These are phyloP conservation scores for Ascaphus truei DNA, from an alignment of 2,113 vertebrate species.

Conservation along the genomic window DNA sequence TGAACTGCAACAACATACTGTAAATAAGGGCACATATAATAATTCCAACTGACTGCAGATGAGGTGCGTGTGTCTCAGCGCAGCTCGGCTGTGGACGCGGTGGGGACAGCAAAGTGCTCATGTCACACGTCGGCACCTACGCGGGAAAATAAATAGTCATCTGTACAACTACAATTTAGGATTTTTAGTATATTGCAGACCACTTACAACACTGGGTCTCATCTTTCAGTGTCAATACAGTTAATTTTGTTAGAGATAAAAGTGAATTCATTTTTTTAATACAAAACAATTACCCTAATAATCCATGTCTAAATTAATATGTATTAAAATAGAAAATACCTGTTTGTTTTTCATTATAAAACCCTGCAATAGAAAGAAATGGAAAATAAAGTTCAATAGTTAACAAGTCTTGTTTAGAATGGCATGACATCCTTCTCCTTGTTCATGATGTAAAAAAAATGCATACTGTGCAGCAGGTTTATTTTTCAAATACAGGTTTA, in stretches of 20 bases:
- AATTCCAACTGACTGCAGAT: too few relatives aligned
- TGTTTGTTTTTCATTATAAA: background rate
- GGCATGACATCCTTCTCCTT: background rate
- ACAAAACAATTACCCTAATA: background rate
- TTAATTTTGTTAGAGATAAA: background rate
- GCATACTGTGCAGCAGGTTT: conserved; percentile 15
- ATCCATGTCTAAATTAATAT: background rate
- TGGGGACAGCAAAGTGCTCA: background rate
- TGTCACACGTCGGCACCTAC: too few relatives aligned
- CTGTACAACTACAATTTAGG: too few relatives aligned
- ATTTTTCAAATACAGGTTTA: conserved; percentile 12
- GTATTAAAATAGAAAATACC: background rate
- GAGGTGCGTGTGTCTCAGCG: too few relatives aligned
- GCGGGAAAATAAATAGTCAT: too few relatives aligned
- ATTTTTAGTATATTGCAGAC: background rate
- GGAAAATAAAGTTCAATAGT: background rate
- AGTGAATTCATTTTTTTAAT: background rate
- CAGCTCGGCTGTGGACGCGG: too few relatives aligned
- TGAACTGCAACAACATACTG: too few relatives aligned
- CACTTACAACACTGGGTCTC: background rate
- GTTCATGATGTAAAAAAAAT: conserved; percentile 12
- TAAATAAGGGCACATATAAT: too few relatives aligned
- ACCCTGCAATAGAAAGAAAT: background rate
- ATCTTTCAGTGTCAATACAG: background rate
- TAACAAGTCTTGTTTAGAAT: background rate